Conservation (phyloP, 2,797 vertebrate species). For the Ctenopoma kingsleyae region DNA sequence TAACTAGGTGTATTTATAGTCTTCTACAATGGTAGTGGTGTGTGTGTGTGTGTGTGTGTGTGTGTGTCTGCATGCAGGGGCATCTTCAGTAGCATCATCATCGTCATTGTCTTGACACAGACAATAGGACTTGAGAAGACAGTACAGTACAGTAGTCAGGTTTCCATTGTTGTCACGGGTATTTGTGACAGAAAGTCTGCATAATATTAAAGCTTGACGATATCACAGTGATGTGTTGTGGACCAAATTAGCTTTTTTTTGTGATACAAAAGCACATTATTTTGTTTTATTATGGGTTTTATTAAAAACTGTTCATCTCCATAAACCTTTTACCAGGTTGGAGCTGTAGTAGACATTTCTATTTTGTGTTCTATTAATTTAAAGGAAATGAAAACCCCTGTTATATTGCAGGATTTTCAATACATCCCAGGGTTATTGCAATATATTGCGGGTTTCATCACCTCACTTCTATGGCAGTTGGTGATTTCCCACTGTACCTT, state of each 20-base stretch:
- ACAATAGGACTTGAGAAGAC: slow-evolving; percentile 25
- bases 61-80: slow-evolving; percentile 1
- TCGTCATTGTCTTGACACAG: slow-evolving; percentile 48
- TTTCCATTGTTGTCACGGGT: slow-evolving; percentile 41
- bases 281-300: neutral
- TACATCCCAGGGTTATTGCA: too few species aligned
- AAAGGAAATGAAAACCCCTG: too few species aligned
- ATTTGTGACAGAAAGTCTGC: slow-evolving; percentile 5
- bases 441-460: neutral
- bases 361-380: too few species aligned
- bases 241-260: neutral
- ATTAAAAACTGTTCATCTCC: neutral
- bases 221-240: neutral
- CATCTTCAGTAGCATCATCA: slow-evolving; percentile 54
- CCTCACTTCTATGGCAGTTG: neutral
- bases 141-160: slow-evolving; percentile 21
- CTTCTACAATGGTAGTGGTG: slow-evolving; percentile 29
- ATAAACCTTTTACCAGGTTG: neutral
- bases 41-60: slow-evolving; percentile 2
- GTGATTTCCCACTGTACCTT: slow-evolving; percentile 26
- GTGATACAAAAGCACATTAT: neutral
- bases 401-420: too few species aligned
- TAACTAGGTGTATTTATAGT: slow-evolving; percentile 74
- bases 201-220: neutral
- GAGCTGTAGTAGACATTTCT: neutral